A percentile compares a stretch with the other conserved stretches of the same genome.
Conservation (phyloP, 2,797 vertebrate species). For the Epinephelus malabaricus region DNA sequence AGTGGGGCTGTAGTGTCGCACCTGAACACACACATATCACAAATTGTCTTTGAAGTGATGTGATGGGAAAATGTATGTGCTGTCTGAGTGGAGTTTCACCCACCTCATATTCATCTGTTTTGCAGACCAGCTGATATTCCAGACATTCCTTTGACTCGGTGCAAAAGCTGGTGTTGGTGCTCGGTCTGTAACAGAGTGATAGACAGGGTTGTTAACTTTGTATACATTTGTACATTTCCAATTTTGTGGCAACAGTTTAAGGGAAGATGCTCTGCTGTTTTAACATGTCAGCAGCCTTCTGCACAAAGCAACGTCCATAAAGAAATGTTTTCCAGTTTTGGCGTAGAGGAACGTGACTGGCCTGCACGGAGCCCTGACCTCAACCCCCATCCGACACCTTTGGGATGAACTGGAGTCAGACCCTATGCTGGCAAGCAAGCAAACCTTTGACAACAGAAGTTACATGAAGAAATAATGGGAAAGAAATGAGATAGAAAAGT, state of each 20-base stretch:
- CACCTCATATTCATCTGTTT: constrained; percentile 87
- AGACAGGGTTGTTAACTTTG: not conserved
- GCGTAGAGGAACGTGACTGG: not conserved
- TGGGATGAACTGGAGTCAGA: not conserved
- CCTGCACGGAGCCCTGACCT: too few species aligned
- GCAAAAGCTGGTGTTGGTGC: constrained; percentile 82
- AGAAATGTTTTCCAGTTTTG: not conserved
- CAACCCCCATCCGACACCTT: not conserved
- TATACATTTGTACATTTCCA: not conserved
- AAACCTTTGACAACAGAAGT: too few species aligned
- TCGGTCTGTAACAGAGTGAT: constrained; percentile 64
- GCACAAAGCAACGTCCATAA: not conserved
- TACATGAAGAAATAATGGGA: too few species aligned
- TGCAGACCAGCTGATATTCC: constrained; percentile 84
- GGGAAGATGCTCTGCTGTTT: not conserved
- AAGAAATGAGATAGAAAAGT: too few species aligned
- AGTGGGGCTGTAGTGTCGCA: constrained; percentile 85
- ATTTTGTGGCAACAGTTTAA: not conserved
- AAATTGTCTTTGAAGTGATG: not conserved
- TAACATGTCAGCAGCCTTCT: not conserved
- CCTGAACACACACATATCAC: constrained; percentile 65
- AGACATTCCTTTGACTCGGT: constrained; percentile 86
- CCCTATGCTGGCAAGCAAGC: not conserved
- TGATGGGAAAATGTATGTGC: too few species aligned
- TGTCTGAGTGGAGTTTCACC: constrained; percentile 1